Conservation (phyloP, 2,888 invertebrate genomes). For the Netelia melanura region DNA sequence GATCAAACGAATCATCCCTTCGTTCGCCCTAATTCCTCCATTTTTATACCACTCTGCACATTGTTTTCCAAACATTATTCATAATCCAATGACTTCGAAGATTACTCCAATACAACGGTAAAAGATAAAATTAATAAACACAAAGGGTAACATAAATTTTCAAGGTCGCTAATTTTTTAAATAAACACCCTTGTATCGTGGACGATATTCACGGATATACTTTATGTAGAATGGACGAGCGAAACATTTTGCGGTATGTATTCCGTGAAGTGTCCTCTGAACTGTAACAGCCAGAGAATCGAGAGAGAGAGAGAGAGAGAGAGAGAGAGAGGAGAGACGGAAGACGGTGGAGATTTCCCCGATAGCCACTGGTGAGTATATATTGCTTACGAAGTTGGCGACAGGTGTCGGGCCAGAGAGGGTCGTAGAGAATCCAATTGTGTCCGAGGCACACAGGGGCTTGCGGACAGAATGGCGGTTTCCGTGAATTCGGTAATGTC, state of each 20-base stretch:
- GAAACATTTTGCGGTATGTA: constrained; percentile 9
- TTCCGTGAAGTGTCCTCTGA: constrained; percentile 3
- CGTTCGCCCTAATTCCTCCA: too few relatives aligned
- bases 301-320: neutral
- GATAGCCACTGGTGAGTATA: constrained; percentile 51
- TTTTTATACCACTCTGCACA: too few relatives aligned
- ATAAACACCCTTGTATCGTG: too few relatives aligned
- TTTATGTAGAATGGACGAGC: neutral
- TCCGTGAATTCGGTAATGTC: constrained; percentile 61
- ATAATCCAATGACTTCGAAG: too few relatives aligned
- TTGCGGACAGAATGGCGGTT: constrained; percentile 56
- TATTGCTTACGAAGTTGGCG: constrained; percentile 61
- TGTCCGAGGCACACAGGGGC: constrained; percentile 37
- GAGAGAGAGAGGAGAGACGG: constrained; percentile 8
- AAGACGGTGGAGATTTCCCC: constrained; percentile 38
- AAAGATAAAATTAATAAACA: too few relatives aligned
- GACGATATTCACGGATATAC: too few relatives aligned
- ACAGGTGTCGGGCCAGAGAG: constrained; percentile 55
- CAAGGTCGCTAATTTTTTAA: too few relatives aligned
- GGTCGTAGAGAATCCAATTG: constrained; percentile 60
- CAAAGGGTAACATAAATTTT: too few relatives aligned
- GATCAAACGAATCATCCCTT: too few relatives aligned
- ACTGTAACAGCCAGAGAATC: constrained; percentile 14
- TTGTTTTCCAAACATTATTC: too few relatives aligned
- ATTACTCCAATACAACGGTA: too few relatives aligned